These are phyloP conservation scores for Sorex fumeus DNA, from an alignment of 2,113 vertebrate species.

Conservation along the genomic window DNA sequence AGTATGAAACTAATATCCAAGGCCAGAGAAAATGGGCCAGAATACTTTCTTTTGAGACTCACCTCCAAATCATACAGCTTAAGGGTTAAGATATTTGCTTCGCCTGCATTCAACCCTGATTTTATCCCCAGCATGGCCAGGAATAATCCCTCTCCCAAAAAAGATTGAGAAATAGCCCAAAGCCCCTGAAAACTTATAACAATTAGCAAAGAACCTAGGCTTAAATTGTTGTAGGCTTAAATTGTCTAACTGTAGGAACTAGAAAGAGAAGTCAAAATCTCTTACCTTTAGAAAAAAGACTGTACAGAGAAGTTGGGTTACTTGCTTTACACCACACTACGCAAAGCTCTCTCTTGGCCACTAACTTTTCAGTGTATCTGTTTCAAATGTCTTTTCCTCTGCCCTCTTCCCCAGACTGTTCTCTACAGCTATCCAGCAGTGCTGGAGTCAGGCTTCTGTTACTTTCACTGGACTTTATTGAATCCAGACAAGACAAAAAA, in stretches of 20 bases:
- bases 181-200: too few species aligned
- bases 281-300: background rate
- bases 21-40: too few species aligned
- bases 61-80: conserved; percentile 28
- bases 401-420: background rate
- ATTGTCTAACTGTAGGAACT: background rate
- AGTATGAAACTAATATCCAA: too few species aligned
- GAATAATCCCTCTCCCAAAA: too few species aligned
- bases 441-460: background rate
- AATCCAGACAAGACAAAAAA: background rate
- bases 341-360: background rate
- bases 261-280: conserved; percentile 2
- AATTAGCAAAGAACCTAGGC: conserved; percentile 5
- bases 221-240: conserved; percentile 14
- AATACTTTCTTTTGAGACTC: background rate
- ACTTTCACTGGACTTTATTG: background rate
- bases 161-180: too few species aligned
- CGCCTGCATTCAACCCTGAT: too few species aligned
- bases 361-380: background rate
- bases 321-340: background rate
- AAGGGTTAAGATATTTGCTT: too few species aligned
- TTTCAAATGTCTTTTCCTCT: conserved; percentile 10
- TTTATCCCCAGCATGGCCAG: too few species aligned
- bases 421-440: background rate
- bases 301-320: background rate